Percentiles rank a stretch among this genome's conserved stretches.
phyloP scores from a whole-genome alignment of 2,113 vertebrate species.

The Petrocephalus zakoni region DNA sequence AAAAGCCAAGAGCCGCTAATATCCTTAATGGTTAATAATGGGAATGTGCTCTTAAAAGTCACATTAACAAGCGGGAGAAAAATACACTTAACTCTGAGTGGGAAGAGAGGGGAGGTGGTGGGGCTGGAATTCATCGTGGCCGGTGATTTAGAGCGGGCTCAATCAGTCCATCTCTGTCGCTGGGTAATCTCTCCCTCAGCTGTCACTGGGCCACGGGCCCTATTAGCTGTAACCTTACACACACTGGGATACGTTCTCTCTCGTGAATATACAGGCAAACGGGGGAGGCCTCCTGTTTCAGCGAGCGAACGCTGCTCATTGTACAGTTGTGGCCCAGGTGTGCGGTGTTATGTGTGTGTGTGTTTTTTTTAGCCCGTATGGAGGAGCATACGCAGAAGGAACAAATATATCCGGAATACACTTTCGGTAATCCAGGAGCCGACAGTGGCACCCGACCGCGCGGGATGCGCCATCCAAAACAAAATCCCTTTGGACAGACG shows the following conservation, averaged over 20 bases:
- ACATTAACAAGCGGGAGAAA: slow-evolving; percentile 54
- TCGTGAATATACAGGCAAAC: slow-evolving; percentile 70
- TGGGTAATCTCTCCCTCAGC: slow-evolving; percentile 63
- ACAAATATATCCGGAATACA: neutral
- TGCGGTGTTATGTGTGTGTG: neutral
- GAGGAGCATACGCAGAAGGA: neutral
- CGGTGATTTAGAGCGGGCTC: slow-evolving; percentile 59
- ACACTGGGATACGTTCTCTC: slow-evolving; percentile 57
- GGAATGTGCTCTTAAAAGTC: slow-evolving; percentile 43
- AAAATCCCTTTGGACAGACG: slow-evolving; percentile 3
- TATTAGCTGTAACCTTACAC: slow-evolving; percentile 65
- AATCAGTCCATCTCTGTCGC: slow-evolving; percentile 61
- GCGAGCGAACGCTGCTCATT: slow-evolving; percentile 53
- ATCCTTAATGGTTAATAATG: slow-evolving; percentile 32
- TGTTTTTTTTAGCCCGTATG: neutral
- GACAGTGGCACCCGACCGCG: neutral
- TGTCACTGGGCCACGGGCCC: slow-evolving; percentile 55
- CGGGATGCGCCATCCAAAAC: neutral
- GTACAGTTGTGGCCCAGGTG: slow-evolving; percentile 44
- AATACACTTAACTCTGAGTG: slow-evolving; percentile 57
- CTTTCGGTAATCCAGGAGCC: neutral
- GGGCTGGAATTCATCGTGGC: slow-evolving; percentile 47
- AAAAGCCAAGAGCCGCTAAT: slow-evolving; percentile 20
- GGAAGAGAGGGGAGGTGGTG: slow-evolving; percentile 52
- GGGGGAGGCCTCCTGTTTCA: slow-evolving; percentile 57